Conservation (phyloP, 2,113 vertebrate species). For the Oxyruncus cristatus region DNA sequence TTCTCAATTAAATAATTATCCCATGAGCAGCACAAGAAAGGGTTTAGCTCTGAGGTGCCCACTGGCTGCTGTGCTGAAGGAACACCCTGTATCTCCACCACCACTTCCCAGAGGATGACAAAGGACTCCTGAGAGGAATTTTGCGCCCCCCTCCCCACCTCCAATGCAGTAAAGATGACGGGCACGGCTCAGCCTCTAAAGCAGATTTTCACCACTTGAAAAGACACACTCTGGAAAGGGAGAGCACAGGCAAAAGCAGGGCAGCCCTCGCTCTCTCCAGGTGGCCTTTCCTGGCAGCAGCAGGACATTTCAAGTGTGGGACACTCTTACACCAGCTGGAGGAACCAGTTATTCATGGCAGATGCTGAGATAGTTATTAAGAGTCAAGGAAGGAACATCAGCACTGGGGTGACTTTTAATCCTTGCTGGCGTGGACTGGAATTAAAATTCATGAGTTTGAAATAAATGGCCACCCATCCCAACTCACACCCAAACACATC, state of each 20-base stretch:
- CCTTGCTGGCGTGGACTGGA: not conserved
- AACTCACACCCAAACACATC: not conserved
- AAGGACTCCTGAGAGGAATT: not conserved
- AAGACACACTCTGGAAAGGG: not conserved
- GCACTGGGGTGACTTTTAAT: not conserved
- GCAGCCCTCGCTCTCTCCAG: not conserved
- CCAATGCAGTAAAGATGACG: not conserved
- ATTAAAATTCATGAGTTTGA: not conserved
- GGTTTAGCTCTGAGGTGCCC: not conserved
- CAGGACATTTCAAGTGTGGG: not conserved
- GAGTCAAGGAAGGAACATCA: not conserved
- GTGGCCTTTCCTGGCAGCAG: not conserved
- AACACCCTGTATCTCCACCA: accelerated
- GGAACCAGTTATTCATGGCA: constrained; percentile 21
- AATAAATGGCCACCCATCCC: not conserved
- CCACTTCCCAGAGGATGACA: not conserved
- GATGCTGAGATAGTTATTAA: not conserved
- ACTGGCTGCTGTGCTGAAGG: not conserved
- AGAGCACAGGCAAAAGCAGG: not conserved
- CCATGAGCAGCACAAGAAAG: not conserved
- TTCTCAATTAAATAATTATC: not conserved
- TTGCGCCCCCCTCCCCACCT: not conserved
- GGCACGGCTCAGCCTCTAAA: not conserved
- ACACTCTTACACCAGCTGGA: not conserved
- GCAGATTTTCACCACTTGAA: not conserved